Evolutionary conservation across 92 coral and sea anemone genomes (phyloP).

Genomic region (Phenganax marumi): DNA sequence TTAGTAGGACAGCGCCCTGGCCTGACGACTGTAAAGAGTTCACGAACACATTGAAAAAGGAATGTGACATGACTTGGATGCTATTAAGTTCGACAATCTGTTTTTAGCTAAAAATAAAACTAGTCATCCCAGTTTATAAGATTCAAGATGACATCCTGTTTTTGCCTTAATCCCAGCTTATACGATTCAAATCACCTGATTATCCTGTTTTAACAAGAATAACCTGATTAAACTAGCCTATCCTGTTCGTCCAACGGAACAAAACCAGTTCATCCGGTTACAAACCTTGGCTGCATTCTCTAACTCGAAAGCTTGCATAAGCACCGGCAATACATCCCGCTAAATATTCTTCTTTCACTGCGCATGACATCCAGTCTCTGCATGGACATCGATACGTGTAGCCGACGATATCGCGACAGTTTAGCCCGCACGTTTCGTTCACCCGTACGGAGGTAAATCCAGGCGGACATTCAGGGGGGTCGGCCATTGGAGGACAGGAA

Average conservation of each 20-base stretch:
- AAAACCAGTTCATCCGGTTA: background rate
- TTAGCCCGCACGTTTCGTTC: conserved; percentile 5
- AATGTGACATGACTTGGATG: background rate
- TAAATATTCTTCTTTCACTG: conserved; percentile 7
- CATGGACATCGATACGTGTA: conserved; percentile 35
- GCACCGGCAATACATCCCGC: background rate
- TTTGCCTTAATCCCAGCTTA: background rate
- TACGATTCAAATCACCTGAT: no score
- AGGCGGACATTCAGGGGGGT: conserved; percentile 23
- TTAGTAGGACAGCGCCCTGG: conserved; percentile 16
- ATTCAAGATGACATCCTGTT: no score
- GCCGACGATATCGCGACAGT: conserved; percentile 34
- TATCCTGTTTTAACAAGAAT: no score
- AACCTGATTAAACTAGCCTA: background rate
- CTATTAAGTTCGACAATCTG: background rate
- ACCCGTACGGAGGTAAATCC: conserved; percentile 7
- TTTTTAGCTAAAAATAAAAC: no score
- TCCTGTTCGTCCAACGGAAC: background rate
- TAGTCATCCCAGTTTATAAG: no score
- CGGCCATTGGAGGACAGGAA: conserved; percentile 4
- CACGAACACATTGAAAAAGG: background rate
- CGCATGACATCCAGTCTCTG: conserved; percentile 32
- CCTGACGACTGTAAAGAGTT: background rate
- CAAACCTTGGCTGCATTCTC: conserved; percentile 29
- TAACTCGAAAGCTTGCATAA: conserved; percentile 18